phyloP scores from a whole-genome alignment of 2,888 invertebrate species.

The Blastobasis adustella region DNA sequence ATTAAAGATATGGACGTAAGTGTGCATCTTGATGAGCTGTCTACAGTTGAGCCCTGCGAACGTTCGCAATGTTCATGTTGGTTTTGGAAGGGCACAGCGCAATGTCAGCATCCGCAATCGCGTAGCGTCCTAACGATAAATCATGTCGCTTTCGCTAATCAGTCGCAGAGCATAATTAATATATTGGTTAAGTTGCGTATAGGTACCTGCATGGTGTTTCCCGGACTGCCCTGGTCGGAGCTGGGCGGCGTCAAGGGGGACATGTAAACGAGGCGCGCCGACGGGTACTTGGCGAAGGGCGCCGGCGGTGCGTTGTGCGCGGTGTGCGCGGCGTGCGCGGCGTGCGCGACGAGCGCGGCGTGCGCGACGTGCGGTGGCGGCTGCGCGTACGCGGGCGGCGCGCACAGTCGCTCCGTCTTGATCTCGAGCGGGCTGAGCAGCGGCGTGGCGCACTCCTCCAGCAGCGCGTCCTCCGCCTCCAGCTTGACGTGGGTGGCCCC shows the following conservation, averaged over 20 bases:
- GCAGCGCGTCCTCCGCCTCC: slow-evolving; percentile 78
- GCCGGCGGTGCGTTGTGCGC: slow-evolving; percentile 47
- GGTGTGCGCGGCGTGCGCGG: slow-evolving; percentile 42
- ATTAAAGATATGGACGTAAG: too few species aligned
- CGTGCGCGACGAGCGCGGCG: slow-evolving; percentile 41
- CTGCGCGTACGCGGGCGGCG: slow-evolving; percentile 69
- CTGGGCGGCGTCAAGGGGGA: slow-evolving; percentile 91
- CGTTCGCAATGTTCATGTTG: too few species aligned
- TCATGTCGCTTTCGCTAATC: slow-evolving; percentile 42
- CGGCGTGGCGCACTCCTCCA: slow-evolving; percentile 79
- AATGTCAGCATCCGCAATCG: too few species aligned
- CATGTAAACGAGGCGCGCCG: slow-evolving; percentile 79
- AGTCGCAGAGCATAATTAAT: slow-evolving; percentile 34
- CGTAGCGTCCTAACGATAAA: too few species aligned
- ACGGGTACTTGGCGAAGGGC: slow-evolving; percentile 58
- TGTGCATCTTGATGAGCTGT: too few species aligned
- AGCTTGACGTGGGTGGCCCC: slow-evolving; percentile 83
- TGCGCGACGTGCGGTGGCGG: slow-evolving; percentile 44
- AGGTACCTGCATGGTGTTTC: slow-evolving; percentile 77
- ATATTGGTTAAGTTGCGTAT: slow-evolving; percentile 7
- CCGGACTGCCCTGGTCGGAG: slow-evolving; percentile 90
- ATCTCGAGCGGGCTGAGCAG: slow-evolving; percentile 86
- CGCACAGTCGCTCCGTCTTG: slow-evolving; percentile 82
- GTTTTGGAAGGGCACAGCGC: too few species aligned
- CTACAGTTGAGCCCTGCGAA: too few species aligned